Evolutionary conservation across 2,797 vertebrate genomes (phyloP).

Genomic region (Steatocranus sp.): DNA sequence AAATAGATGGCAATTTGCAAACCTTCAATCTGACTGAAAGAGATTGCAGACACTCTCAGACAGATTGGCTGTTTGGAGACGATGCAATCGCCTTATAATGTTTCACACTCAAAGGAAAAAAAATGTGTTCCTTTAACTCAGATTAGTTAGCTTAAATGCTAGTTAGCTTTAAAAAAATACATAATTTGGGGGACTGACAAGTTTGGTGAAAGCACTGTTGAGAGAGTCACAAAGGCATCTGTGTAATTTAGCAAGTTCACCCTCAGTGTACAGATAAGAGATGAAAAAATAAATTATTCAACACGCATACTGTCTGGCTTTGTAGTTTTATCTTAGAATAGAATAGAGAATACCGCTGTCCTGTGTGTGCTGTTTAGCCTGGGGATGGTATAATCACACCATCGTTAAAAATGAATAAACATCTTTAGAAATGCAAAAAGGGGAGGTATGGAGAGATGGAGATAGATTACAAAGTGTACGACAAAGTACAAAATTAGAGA

Average conservation of each 20-base stretch:
- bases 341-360: not conserved
- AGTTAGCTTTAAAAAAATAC: not conserved
- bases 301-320: not conserved
- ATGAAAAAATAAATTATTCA: not conserved
- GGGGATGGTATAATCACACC: not conserved
- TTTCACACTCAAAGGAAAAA: not conserved
- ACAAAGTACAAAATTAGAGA: not conserved
- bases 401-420: constrained; percentile 27
- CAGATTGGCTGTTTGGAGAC: not conserved
- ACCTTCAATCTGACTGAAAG: not conserved
- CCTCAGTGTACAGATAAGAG: not conserved
- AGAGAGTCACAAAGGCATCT: not conserved
- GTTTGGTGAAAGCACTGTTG: not conserved
- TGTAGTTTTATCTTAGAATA: constrained; percentile 1
- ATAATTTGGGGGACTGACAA: not conserved
- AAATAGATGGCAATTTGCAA: not conserved
- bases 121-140: not conserved
- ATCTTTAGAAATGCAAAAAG: not conserved
- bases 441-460: not conserved
- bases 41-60: not conserved
- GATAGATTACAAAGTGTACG: not conserved
- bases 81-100: not conserved
- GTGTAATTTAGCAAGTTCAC: not conserved
- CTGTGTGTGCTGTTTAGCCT: constrained; percentile 7
- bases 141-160: not conserved